Conservation (phyloP, 2,113 vertebrate genomes). For the Phylloscopus trochilus region DNA sequence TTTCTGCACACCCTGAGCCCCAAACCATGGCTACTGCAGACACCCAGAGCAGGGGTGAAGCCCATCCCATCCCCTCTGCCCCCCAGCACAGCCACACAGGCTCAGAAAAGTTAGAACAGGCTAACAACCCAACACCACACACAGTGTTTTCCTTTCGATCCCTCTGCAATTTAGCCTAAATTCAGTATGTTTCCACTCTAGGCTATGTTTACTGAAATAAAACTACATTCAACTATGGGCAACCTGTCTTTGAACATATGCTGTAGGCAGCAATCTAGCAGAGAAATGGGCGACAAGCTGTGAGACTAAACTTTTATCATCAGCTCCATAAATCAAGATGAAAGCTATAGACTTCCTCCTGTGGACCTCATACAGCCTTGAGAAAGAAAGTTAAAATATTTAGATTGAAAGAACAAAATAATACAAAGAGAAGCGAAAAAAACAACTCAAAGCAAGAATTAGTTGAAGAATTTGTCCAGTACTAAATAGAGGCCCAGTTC, state of each 20-base stretch:
- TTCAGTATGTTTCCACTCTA: conserved; percentile 69
- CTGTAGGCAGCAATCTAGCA: conserved; percentile 73
- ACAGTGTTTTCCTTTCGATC: background rate
- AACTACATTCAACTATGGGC: conserved; percentile 68
- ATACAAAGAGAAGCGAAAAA: background rate
- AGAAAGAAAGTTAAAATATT: conserved; percentile 73
- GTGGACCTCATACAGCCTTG: conserved; percentile 70
- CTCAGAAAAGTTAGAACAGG: background rate
- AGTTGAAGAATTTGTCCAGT: conserved; percentile 14
- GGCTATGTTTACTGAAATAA: conserved; percentile 75
- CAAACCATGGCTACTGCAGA: background rate
- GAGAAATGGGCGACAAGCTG: conserved; percentile 74
- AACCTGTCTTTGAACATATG: conserved; percentile 80
- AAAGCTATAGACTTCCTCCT: conserved; percentile 78
- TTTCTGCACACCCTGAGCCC: background rate
- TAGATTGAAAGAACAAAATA: conserved; percentile 57
- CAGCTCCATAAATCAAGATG: conserved; percentile 81
- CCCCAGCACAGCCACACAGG: background rate
- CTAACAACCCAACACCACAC: background rate
- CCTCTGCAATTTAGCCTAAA: conserved; percentile 59
- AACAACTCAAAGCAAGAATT: conserved; percentile 11
- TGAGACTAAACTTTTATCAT: conserved; percentile 82
- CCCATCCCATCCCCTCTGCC: background rate
- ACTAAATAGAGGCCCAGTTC: background rate
- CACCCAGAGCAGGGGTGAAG: background rate